These are phyloP conservation scores for Aporophyla lueneburgensis DNA, from an alignment of 2,888 invertebrate species.

Conservation along the genomic window DNA sequence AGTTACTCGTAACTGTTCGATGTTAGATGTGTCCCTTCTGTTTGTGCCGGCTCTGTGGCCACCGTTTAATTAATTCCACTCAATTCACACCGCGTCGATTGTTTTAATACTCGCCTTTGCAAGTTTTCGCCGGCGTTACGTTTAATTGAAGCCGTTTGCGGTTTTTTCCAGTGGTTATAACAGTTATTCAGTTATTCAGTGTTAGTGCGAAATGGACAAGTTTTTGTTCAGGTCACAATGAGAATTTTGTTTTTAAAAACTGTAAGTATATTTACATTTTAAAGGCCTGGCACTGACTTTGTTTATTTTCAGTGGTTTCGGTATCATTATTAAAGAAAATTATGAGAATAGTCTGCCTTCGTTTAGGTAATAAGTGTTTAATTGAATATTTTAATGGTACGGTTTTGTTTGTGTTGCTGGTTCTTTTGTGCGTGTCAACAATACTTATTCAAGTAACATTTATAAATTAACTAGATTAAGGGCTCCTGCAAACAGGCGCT, in stretches of 20 bases:
- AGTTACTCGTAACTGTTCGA: not conserved
- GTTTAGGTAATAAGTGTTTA: not conserved
- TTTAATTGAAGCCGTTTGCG: constrained; percentile 69
- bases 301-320: constrained; percentile 27
- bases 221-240: constrained; percentile 56
- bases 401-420: not conserved
- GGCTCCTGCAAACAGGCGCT: no score
- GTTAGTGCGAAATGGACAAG: constrained; percentile 57
- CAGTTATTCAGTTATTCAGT: constrained; percentile 64
- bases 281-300: constrained; percentile 37
- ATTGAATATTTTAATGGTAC: not conserved
- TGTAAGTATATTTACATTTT: constrained; percentile 53
- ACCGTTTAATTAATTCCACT: constrained; percentile 67
- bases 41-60: not conserved
- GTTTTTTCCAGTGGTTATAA: constrained; percentile 60
- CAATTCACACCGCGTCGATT: constrained; percentile 65
- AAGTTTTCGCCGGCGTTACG: constrained; percentile 62
- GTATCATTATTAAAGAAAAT: constrained; percentile 1
- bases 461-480: not conserved
- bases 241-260: constrained; percentile 39
- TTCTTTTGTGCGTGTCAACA: not conserved
- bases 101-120: constrained; percentile 62
- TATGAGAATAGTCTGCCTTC: not conserved
- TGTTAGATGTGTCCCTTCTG: constrained; percentile 27
- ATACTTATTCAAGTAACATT: no score